Evolutionary conservation across 2,797 vertebrate genomes (phyloP).

Genomic region (Melopsittacus undulatus): DNA sequence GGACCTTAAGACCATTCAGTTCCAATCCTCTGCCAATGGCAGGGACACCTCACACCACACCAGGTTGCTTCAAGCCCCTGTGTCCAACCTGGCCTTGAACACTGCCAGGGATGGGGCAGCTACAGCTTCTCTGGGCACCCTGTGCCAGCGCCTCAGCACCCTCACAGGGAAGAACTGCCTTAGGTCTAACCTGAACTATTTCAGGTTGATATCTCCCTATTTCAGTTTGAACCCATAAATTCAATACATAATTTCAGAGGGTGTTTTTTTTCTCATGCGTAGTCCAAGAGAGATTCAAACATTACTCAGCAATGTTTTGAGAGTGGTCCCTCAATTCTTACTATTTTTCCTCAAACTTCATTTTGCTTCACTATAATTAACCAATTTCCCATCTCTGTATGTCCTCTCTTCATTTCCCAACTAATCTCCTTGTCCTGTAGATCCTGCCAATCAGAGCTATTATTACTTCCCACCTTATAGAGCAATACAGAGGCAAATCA

Average conservation of each 20-base stretch:
- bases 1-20: not conserved
- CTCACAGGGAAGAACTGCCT: not conserved
- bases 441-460: not conserved
- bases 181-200: not conserved
- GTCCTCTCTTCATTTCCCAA: conserved; percentile 25
- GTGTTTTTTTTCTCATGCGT: not conserved
- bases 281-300: not conserved
- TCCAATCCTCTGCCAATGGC: not conserved
- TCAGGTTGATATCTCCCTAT: too few species aligned
- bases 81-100: not conserved
- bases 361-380: not conserved
- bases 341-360: not conserved
- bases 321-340: not conserved
- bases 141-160: not conserved
- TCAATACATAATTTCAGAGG: not conserved
- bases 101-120: not conserved
- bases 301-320: not conserved
- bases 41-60: too few species aligned
- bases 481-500: not conserved
- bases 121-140: too few species aligned
- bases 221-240: not conserved
- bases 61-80: not conserved
- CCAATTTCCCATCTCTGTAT: conserved; percentile 3
- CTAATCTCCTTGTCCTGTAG: not conserved
- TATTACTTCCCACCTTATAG: not conserved